Conservation (phyloP, 2,888 invertebrate genomes). For the Hirtodrosophila cameraria region DNA sequence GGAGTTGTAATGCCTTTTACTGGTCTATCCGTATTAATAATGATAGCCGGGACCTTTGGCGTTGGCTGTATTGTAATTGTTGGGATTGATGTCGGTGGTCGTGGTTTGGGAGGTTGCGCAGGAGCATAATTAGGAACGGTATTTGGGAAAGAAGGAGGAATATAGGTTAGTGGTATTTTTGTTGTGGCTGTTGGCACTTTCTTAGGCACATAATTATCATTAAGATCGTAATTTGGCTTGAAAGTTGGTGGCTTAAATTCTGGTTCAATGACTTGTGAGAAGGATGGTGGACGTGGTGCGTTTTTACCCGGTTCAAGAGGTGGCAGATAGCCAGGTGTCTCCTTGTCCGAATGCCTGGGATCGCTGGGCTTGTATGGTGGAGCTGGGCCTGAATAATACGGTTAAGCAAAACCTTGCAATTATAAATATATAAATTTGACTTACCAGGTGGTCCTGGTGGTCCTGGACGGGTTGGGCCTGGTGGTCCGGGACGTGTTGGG, state of each 20-base stretch:
- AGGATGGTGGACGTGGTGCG: constrained; percentile 81
- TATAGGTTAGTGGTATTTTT: constrained; percentile 77
- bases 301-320: constrained; percentile 85
- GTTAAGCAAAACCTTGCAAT: not conserved
- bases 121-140: constrained; percentile 72
- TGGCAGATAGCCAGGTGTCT: constrained; percentile 82
- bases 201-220: constrained; percentile 74
- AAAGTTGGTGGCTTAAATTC: constrained; percentile 59
- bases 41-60: constrained; percentile 78
- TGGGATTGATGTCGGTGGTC: constrained; percentile 56
- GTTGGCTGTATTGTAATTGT: constrained; percentile 61
- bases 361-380: constrained; percentile 51
- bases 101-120: constrained; percentile 61
- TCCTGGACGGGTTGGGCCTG: constrained; percentile 51
- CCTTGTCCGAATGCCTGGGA: constrained; percentile 78
- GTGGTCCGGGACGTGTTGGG: constrained; percentile 52
- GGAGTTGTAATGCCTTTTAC: constrained; percentile 67
- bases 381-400: constrained; percentile 42
- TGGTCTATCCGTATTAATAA: constrained; percentile 75
- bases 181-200: constrained; percentile 45
- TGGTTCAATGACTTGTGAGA: constrained; percentile 65
- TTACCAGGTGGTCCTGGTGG: constrained; percentile 48
- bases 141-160: constrained; percentile 80
- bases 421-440: not conserved
- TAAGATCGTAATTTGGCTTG: constrained; percentile 73